Evolutionary conservation across 2,888 invertebrate genomes (phyloP).

Genomic region (Hyposoter dolosus): DNA sequence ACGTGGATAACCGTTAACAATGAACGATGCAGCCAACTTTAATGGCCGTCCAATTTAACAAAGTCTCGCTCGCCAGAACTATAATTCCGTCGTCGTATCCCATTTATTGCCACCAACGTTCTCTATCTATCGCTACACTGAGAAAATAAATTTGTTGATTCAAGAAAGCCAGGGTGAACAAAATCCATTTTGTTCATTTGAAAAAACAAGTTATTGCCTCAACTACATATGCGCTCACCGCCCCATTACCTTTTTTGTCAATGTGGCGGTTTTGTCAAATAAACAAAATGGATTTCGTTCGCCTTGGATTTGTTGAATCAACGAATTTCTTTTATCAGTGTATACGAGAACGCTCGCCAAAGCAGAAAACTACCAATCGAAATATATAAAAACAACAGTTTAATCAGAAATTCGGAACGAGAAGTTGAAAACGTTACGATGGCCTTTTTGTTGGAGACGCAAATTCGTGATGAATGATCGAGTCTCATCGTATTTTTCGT

Average conservation of each 20-base stretch:
- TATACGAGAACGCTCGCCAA: slow-evolving; percentile 3
- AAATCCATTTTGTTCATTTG: no score
- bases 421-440: not conserved
- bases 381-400: slow-evolving; percentile 10
- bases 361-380: slow-evolving; percentile 1
- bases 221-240: no score
- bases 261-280: no score
- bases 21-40: slow-evolving; percentile 45
- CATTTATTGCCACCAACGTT: slow-evolving; percentile 47
- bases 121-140: slow-evolving; percentile 37
- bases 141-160: no score
- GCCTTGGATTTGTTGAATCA: no score
- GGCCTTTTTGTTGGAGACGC: not conserved
- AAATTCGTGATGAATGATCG: not conserved
- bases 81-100: slow-evolving; percentile 48
- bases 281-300: no score
- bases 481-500: slow-evolving; percentile 36
- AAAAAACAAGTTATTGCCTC: no score
- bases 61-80: slow-evolving; percentile 40
- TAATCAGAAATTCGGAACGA: not conserved
- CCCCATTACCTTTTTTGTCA: no score
- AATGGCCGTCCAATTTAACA: slow-evolving; percentile 52
- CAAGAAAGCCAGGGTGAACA: no score
- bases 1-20: slow-evolving; percentile 51
- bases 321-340: no score